These are phyloP conservation scores for Coendou prehensilis DNA, from an alignment of 2,797 vertebrate genomes.

Conservation along the genomic window DNA sequence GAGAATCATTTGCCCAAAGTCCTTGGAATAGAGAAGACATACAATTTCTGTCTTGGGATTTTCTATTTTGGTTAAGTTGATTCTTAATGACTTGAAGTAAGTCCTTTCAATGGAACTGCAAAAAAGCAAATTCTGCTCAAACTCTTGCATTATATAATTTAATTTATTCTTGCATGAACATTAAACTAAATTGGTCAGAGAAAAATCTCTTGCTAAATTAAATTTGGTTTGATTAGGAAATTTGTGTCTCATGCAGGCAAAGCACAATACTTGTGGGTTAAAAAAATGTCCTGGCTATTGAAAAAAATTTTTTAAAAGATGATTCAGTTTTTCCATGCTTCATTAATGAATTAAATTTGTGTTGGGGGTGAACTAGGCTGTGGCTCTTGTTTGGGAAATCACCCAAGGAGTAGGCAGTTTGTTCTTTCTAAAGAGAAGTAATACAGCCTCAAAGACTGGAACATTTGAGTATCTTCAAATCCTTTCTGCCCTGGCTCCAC, in stretches of 20 bases:
- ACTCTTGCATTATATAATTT: conserved; percentile 59
- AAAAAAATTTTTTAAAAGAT: conserved; percentile 67
- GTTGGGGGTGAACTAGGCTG: background rate
- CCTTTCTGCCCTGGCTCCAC: background rate
- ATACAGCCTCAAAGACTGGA: background rate
- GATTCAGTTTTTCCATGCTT: conserved; percentile 69
- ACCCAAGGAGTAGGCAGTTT: background rate
- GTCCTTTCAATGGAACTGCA: conserved; percentile 58
- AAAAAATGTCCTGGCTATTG: conserved; percentile 68
- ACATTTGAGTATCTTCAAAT: background rate
- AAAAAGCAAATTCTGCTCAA: conserved; percentile 47
- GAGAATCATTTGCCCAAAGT: conserved; percentile 9
- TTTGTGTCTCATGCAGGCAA: conserved; percentile 38
- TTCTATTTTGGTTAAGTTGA: conserved; percentile 47
- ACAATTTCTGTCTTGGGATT: conserved; percentile 32
- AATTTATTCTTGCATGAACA: conserved; percentile 59
- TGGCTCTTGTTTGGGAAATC: conserved; percentile 55
- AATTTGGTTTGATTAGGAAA: conserved; percentile 76
- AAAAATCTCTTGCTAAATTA: conserved; percentile 74
- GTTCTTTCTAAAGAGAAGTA: conserved; percentile 52
- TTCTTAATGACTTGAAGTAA: conserved; percentile 65
- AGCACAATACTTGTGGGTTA: conserved; percentile 47
- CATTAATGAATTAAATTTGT: conserved; percentile 61
- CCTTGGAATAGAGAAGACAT: background rate
- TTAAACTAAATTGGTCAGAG: conserved; percentile 57